Percentiles rank a stretch among this genome's conserved stretches.
Conservation (phyloP, 2,113 vertebrate genomes). For the Stictonetta naevosa region DNA sequence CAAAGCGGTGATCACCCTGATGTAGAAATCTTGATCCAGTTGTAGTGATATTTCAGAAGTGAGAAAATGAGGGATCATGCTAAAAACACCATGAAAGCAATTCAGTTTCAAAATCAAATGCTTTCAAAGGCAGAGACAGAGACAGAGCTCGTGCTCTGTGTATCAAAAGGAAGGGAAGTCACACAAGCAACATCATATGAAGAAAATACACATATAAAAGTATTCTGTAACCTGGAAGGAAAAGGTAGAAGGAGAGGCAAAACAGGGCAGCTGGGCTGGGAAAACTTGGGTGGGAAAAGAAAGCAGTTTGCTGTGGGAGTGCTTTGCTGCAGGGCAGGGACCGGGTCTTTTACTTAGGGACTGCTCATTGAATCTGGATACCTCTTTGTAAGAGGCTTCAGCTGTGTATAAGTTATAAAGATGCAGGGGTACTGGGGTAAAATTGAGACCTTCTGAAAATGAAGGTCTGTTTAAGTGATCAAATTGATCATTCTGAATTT, state of each 20-base stretch:
- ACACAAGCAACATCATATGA: background rate
- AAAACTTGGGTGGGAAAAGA: background rate
- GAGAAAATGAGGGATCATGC: background rate
- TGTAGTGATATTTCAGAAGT: background rate
- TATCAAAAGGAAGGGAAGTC: background rate
- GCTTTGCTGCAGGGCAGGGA: background rate
- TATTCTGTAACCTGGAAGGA: background rate
- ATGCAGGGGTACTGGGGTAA: background rate
- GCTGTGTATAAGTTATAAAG: background rate
- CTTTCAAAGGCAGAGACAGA: background rate
- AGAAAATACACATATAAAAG: background rate
- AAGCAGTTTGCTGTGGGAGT: background rate
- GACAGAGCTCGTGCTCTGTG: fast-evolving
- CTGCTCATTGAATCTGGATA: background rate
- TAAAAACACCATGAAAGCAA: background rate
- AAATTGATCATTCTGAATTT: background rate
- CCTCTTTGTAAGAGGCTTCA: background rate
- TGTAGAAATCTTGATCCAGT: background rate
- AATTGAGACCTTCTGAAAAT: background rate
- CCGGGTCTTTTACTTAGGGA: background rate
- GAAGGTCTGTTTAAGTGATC: background rate
- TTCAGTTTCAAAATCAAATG: background rate
- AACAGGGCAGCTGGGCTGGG: background rate
- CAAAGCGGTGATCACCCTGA: background rate
- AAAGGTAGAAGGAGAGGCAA: background rate